Base-by-base conservation (phyloP, 2,888 invertebrate genomes). In the Panzeria rudis region DNA sequence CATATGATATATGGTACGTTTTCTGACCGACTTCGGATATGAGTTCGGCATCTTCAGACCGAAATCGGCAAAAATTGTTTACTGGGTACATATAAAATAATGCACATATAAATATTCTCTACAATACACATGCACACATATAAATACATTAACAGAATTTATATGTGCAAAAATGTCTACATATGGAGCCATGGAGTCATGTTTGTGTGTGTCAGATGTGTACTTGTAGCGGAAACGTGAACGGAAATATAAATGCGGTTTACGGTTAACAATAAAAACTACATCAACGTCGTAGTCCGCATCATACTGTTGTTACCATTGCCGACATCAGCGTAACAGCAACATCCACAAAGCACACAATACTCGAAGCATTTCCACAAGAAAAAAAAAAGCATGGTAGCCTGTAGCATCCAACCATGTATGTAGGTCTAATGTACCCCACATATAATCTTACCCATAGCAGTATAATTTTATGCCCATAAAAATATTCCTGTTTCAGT, bases 221-320 rank as follows among this genome's bases (percentile, higher is more conserved):
- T 56, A 59, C 71, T 61, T 76, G 78, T 78, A 75, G 73, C 73
- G 85, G 82, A 85, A 66, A 85, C 82, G 78, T 85, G 83, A 79
- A 80, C 79, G 83, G 83, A 83, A 86, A 80, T 86, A 86, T 72
- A 83, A 86, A 83, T 83, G 83, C 86, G 83, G 83, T 83, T 79
- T 83, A 86, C 79, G 80, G 72, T 83, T 62, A 86, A 83, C 86
- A 83, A 86, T 83, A 80, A 83, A 86, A 86, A 68, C 75, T 83
- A 80, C 86, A 86, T 86, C 79, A 83, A 78, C 76, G 76, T 83
- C 47, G 79, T 71, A 64, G 64, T 73, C 78, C 35, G 29, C 68
- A 47, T 71, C 50, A 35, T 62, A 9, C 20, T 50, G 64, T 66
- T 54, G 38, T 68, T 77, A n/a, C 23, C 35, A 38, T 66, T 62